Conservation (phyloP, 2,113 vertebrate genomes). For the Salvelinus alpinus region DNA sequence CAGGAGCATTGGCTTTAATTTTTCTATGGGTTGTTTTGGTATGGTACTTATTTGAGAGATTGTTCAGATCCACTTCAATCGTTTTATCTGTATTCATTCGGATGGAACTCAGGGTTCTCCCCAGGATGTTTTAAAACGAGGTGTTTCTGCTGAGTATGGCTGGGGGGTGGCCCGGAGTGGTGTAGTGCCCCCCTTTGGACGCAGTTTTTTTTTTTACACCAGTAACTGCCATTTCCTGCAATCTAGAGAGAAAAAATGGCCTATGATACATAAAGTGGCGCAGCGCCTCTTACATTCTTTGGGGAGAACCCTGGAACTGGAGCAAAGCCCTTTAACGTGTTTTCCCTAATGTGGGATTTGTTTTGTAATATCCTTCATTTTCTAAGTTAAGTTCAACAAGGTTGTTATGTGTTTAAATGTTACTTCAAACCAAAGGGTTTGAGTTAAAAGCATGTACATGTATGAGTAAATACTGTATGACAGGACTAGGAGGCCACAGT, state of each 20-base stretch:
- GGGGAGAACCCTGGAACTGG: too few species aligned
- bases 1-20: neutral
- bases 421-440: constrained; percentile 2
- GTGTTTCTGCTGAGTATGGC: too few species aligned
- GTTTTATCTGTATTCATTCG: neutral
- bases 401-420: neutral
- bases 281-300: too few species aligned
- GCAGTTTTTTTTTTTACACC: too few species aligned
- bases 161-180: too few species aligned
- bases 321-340: too few species aligned
- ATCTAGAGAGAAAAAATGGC: too few species aligned
- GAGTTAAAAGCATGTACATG: neutral
- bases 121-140: too few species aligned
- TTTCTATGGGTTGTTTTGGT: constrained; percentile 6
- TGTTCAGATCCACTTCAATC: neutral
- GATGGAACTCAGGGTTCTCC: too few species aligned
- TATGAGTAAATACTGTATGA: neutral
- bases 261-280: too few species aligned
- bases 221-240: too few species aligned
- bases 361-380: constrained; percentile 13
- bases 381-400: constrained; percentile 13
- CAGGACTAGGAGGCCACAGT: neutral
- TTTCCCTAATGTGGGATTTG: constrained; percentile 9
- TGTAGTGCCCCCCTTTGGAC: too few species aligned
- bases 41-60: neutral